A percentile compares a stretch with the other conserved stretches of the same genome.
These are phyloP conservation scores for Periophthalmus magnuspinnatus DNA, from an alignment of 2,797 vertebrate genomes.

Conservation along the genomic window DNA sequence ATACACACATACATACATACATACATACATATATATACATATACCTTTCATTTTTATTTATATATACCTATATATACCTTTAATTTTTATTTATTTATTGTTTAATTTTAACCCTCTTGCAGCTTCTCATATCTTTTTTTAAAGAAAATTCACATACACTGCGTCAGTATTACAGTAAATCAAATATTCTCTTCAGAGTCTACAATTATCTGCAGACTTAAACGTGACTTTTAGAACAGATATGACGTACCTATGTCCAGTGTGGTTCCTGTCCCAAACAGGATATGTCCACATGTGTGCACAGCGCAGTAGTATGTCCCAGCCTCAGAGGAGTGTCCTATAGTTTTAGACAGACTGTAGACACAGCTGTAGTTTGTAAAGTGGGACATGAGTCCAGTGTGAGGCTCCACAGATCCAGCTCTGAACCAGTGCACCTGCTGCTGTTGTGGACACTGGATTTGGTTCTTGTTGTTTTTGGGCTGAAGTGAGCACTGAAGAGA, in stretches of 20 bases:
- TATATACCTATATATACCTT: no score
- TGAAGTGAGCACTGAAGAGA: constrained; percentile 51
- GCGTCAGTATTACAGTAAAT: no score
- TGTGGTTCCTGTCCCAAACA: constrained; percentile 53
- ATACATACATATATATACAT: no score
- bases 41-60: no score
- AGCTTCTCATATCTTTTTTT: no score
- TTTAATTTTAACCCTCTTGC: no score
- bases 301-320: constrained; percentile 62
- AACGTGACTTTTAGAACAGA: background rate
- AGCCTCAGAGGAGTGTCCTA: constrained; percentile 33
- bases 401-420: constrained; percentile 36
- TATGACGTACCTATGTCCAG: constrained; percentile 38
- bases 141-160: no score
- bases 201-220: no score
- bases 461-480: background rate
- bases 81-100: no score
- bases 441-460: constrained; percentile 25
- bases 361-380: constrained; percentile 22
- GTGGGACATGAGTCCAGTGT: background rate
- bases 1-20: no score
- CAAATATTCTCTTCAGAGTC: no score
- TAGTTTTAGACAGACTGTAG: constrained; percentile 39
- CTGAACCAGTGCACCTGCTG: constrained; percentile 52
- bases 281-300: constrained; percentile 51